Percentiles rank a stretch among this genome's conserved stretches.
Evolutionary conservation across 2,113 vertebrate species (phyloP).

Genomic region (Pachyramphus minor): DNA sequence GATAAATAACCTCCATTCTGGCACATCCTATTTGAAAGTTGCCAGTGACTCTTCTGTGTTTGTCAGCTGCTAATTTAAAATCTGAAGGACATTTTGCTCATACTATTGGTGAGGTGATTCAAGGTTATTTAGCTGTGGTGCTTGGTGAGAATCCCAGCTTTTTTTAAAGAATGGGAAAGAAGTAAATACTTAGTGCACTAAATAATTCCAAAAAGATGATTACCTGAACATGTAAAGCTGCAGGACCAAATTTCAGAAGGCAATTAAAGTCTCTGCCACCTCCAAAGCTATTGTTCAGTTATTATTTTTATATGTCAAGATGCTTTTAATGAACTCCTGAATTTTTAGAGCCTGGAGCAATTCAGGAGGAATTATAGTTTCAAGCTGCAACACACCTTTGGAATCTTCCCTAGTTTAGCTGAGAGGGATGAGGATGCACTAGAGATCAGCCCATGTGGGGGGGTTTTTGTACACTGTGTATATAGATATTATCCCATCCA

Average conservation of each 20-base stretch:
- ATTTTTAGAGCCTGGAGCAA: constrained; percentile 4
- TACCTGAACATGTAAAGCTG: not conserved
- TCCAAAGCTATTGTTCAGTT: not conserved
- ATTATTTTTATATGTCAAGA: not conserved
- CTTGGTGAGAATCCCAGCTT: not conserved
- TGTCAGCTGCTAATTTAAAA: not conserved
- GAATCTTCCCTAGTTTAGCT: not conserved
- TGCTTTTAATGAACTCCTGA: not conserved
- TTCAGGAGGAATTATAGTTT: not conserved
- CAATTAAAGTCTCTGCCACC: not conserved
- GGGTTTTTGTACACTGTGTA: not conserved
- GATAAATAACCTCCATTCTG: not conserved
- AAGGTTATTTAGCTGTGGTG: not conserved
- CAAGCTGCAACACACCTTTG: not conserved
- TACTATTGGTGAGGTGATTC: not conserved
- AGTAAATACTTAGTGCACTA: not conserved
- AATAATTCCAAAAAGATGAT: not conserved
- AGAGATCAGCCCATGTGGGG: not conserved
- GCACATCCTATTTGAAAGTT: not conserved
- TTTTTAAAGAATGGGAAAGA: not conserved
- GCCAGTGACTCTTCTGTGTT: not conserved
- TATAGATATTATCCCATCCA: not conserved
- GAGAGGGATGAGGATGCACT: not conserved
- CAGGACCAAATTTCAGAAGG: not conserved
- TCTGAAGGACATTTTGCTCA: not conserved